phyloP scores from a whole-genome alignment of 1,140 invertebrate species.

The Paraescarpia echinospica region DNA sequence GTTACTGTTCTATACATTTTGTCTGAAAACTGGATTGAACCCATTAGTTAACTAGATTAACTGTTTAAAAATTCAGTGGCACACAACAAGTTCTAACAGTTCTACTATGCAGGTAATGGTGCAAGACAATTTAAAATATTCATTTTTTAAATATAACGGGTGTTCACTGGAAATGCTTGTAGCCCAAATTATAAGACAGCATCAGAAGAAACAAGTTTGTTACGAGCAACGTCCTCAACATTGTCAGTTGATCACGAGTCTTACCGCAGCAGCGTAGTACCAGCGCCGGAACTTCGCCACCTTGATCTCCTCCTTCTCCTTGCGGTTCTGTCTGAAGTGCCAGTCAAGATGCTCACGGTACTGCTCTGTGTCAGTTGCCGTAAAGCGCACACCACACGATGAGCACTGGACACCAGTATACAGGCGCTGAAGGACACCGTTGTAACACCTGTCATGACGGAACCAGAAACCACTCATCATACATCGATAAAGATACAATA shows the following conservation, averaged over 20 bases:
- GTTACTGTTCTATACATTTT: too few relatives aligned
- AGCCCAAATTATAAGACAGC: not conserved
- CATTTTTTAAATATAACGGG: too few relatives aligned
- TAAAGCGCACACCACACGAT: slow-evolving; percentile 88
- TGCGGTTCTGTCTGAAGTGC: slow-evolving; percentile 92
- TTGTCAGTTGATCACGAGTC: not conserved
- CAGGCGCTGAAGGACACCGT: slow-evolving; percentile 68
- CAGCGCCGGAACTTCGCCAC: slow-evolving; percentile 81
- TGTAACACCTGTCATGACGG: slow-evolving; percentile 63
- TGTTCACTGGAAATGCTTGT: too few relatives aligned
- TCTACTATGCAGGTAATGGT: too few relatives aligned
- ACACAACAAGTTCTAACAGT: too few relatives aligned
- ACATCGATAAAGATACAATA: too few relatives aligned
- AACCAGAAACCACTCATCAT: slow-evolving; percentile 22
- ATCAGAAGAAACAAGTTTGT: not conserved
- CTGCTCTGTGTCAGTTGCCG: slow-evolving; percentile 78
- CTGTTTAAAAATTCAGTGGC: too few relatives aligned
- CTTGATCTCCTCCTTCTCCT: slow-evolving; percentile 79
- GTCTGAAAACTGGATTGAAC: too few relatives aligned
- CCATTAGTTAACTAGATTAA: too few relatives aligned
- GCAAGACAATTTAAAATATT: too few relatives aligned
- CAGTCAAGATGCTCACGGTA: slow-evolving; percentile 93
- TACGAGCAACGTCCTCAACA: not conserved
- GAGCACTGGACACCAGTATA: slow-evolving; percentile 92
- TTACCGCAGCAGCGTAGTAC: slow-evolving; percentile 69